phyloP scores from a whole-genome alignment of 2,797 vertebrate species.

The Pseudochirops corinnae region DNA sequence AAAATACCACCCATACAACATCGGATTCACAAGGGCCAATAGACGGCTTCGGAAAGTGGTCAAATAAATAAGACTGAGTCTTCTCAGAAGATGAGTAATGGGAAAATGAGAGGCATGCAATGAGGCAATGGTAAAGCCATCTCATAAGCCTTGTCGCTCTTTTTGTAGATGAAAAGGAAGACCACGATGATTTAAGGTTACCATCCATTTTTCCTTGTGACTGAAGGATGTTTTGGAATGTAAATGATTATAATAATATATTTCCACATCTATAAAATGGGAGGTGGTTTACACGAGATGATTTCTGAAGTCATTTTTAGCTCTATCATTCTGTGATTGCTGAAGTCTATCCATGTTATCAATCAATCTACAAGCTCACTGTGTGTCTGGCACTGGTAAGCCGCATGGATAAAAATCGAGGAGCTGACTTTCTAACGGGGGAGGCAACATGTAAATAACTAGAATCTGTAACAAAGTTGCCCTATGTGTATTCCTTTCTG shows the following conservation, averaged over 20 bases:
- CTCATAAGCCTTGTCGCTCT: conserved; percentile 35
- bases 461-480: no score
- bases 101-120: conserved; percentile 32
- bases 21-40: conserved; percentile 14
- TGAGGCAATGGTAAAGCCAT: conserved; percentile 49
- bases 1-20: conserved; percentile 27
- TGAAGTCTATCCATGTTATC: background rate
- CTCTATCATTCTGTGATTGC: conserved; percentile 26
- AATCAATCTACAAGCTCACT: background rate
- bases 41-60: conserved; percentile 52
- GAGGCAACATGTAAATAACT: no score
- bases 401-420: background rate
- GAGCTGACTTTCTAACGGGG: no score
- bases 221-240: background rate
- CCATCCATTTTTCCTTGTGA: conserved; percentile 21
- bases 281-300: background rate
- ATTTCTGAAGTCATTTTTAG: background rate
- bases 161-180: conserved; percentile 49
- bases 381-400: background rate
- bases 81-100: conserved; percentile 48
- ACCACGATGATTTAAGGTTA: conserved; percentile 17
- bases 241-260: conserved; percentile 31
- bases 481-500: background rate
- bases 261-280: conserved; percentile 31
- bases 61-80: conserved; percentile 42